Conservation (phyloP, 2,797 vertebrate genomes). For the Chelidonichthys spinosus region DNA sequence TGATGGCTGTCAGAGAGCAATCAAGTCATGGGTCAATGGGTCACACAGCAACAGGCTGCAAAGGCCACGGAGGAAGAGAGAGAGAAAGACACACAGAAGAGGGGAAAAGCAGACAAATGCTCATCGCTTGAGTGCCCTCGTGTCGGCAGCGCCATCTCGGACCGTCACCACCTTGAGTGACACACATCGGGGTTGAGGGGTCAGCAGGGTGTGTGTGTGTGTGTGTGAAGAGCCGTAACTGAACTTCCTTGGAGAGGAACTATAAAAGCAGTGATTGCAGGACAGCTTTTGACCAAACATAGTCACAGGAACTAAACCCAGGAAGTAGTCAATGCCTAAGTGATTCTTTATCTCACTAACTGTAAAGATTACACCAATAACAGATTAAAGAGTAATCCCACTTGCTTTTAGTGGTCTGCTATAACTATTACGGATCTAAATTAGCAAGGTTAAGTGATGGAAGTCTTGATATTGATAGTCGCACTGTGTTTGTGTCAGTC, state of each 20-base stretch:
- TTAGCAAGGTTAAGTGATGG: no score
- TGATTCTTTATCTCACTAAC: background rate
- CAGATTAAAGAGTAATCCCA: background rate
- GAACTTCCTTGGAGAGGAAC: constrained; percentile 31
- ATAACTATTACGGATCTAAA: background rate
- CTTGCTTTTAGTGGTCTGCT: background rate
- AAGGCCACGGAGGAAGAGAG: constrained; percentile 46
- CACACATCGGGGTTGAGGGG: constrained; percentile 69
- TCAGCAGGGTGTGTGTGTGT: constrained; percentile 58
- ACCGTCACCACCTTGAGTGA: constrained; percentile 77
- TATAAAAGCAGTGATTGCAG: constrained; percentile 47
- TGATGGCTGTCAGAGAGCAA: constrained; percentile 64
- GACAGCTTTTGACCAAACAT: constrained; percentile 41
- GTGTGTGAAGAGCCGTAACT: constrained; percentile 36
- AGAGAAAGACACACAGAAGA: constrained; percentile 14
- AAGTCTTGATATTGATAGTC: background rate
- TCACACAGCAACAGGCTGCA: constrained; percentile 63
- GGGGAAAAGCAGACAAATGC: constrained; percentile 63
- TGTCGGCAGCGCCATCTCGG: constrained; percentile 60
- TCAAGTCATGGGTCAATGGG: constrained; percentile 68
- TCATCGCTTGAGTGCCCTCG: constrained; percentile 61
- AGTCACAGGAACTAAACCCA: constrained; percentile 12
- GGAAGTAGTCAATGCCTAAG: background rate
- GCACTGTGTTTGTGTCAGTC: background rate
- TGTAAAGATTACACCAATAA: background rate